Percentiles rank a stretch among this genome's conserved stretches.
Evolutionary conservation across 1,140 invertebrate species (phyloP).

Genomic region (Lepeophtheirus salmonis): DNA sequence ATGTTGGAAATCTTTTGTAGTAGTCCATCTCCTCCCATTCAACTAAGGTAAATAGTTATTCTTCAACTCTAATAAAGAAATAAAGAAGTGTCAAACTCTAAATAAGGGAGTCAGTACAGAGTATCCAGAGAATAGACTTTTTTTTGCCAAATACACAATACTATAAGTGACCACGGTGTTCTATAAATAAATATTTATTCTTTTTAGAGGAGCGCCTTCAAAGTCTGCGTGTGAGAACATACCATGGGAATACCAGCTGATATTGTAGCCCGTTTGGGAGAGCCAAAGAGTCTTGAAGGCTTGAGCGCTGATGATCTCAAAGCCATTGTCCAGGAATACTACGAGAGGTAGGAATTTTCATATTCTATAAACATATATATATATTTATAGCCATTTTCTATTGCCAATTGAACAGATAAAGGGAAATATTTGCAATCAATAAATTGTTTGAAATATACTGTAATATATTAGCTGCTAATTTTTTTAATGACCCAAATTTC

Average conservation of each 20-base stretch:
- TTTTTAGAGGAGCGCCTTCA: too few species aligned
- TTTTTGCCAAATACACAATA: too few species aligned
- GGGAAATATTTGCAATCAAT: too few species aligned
- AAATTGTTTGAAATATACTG: too few species aligned
- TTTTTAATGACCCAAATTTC: too few species aligned
- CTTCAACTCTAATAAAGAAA: neutral
- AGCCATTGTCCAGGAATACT: constrained; percentile 12
- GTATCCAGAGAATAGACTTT: too few species aligned
- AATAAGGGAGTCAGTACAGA: too few species aligned
- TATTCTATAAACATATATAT: neutral
- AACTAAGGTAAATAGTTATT: neutral
- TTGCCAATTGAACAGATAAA: neutral
- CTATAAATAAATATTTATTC: neutral
- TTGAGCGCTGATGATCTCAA: constrained; percentile 7
- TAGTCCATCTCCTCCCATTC: neutral
- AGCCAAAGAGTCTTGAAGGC: constrained; percentile 7
- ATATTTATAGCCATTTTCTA: neutral
- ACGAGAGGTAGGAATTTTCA: constrained; percentile 6
- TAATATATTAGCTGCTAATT: too few species aligned
- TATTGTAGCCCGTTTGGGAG: neutral
- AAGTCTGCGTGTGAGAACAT: too few species aligned
- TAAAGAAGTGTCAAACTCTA: neutral
- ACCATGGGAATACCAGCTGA: constrained; percentile 1
- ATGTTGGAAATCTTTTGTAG: neutral
- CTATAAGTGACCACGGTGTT: neutral